A percentile compares a stretch with the other conserved stretches of the same genome.
Evolutionary conservation across 2,797 vertebrate genomes (phyloP).

Genomic region (Trachops cirrhosus): DNA sequence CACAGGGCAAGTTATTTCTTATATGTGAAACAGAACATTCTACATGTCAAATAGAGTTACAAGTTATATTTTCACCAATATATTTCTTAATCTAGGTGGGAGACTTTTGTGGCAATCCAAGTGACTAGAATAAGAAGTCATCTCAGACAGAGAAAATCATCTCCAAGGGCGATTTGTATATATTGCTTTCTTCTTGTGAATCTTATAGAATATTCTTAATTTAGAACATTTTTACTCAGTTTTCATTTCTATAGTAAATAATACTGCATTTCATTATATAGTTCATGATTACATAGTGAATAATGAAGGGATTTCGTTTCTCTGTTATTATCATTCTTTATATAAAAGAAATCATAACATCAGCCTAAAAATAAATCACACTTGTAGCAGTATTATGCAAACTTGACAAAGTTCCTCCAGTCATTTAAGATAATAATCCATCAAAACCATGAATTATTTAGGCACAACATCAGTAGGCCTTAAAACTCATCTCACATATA

Average conservation of each 20-base stretch:
- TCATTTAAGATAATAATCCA: slow-evolving; percentile 43
- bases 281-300: slow-evolving; percentile 18
- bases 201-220: slow-evolving; percentile 49
- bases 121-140: slow-evolving; percentile 41
- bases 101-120: slow-evolving; percentile 7
- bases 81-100: slow-evolving; percentile 22
- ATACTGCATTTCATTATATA: slow-evolving; percentile 37
- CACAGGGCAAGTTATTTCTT: slow-evolving; percentile 48
- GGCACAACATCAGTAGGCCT: slow-evolving; percentile 2
- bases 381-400: slow-evolving; percentile 42
- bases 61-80: slow-evolving; percentile 4
- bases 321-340: slow-evolving; percentile 42
- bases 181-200: slow-evolving; percentile 17
- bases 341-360: slow-evolving; percentile 30
- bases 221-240: slow-evolving; percentile 51
- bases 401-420: slow-evolving; percentile 18
- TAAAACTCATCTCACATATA: slow-evolving; percentile 47
- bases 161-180: slow-evolving; percentile 1
- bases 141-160: slow-evolving; percentile 17
- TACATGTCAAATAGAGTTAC: slow-evolving; percentile 47
- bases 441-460: slow-evolving; percentile 60
- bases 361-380: slow-evolving; percentile 40
- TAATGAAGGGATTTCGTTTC: slow-evolving; percentile 61
- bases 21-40: slow-evolving; percentile 55
- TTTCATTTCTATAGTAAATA: slow-evolving; percentile 36